phyloP scores from a whole-genome alignment of 2,888 invertebrate genomes.

The Cantharis rustica region DNA sequence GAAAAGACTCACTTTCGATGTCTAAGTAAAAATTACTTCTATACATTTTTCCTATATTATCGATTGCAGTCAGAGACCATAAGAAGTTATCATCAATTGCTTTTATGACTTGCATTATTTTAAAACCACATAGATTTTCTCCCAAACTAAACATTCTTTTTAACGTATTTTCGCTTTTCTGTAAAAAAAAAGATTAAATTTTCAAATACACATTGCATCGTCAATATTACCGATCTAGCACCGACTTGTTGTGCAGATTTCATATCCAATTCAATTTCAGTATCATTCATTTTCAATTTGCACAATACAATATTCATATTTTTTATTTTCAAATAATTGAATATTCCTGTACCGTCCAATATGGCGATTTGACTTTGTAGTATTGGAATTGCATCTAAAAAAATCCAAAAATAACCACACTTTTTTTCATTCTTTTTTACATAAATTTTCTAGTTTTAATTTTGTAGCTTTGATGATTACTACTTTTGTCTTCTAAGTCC shows the following conservation, averaged over 20 bases:
- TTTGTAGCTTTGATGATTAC: too few species aligned
- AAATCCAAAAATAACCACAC: too few species aligned
- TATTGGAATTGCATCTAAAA: background rate
- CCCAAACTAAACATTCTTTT: constrained; percentile 5
- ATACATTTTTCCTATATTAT: background rate
- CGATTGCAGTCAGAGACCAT: constrained; percentile 7
- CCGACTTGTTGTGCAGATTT: background rate
- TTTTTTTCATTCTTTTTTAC: too few species aligned
- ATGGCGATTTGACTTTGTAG: background rate
- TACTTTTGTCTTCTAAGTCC: too few species aligned
- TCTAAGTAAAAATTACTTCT: background rate
- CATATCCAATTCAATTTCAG: background rate
- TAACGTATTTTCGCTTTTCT: background rate
- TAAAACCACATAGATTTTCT: constrained; percentile 5
- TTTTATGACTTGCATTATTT: background rate
- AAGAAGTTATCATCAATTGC: background rate
- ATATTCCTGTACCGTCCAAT: background rate
- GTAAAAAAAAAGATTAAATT: background rate
- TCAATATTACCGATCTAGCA: background rate
- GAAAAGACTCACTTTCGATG: background rate
- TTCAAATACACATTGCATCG: background rate
- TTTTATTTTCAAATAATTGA: background rate
- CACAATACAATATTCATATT: background rate
- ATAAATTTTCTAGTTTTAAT: too few species aligned
- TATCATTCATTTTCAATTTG: background rate